phyloP scores from a whole-genome alignment of 2,797 vertebrate species.

The Huso huso region DNA sequence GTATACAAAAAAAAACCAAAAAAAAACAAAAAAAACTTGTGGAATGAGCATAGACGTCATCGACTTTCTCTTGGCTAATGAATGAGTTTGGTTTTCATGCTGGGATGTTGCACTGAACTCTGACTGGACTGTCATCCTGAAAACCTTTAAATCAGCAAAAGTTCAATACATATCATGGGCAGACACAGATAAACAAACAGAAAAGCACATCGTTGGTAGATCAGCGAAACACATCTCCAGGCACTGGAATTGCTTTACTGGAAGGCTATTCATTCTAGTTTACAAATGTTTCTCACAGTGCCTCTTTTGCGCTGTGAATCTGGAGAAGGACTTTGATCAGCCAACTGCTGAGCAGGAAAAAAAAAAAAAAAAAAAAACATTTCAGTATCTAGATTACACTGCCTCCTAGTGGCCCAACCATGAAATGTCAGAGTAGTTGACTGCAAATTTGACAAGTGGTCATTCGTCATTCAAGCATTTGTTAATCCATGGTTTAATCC shows the following conservation, averaged over 20 bases:
- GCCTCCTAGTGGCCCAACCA: background rate
- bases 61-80: background rate
- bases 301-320: background rate
- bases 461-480: too few species aligned
- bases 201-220: background rate
- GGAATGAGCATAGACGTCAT: background rate
- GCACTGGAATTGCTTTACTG: background rate
- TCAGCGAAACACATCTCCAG: background rate
- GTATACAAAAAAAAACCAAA: background rate
- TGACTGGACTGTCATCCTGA: background rate
- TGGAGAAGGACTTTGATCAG: background rate
- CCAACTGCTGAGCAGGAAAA: background rate
- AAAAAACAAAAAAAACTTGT: background rate
- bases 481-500: too few species aligned
- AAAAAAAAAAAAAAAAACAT: background rate
- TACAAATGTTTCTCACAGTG: background rate
- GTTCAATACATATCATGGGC: background rate
- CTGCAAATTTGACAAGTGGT: too few species aligned
- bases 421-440: background rate
- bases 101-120: background rate
- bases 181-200: background rate
- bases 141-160: background rate
- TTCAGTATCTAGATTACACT: background rate
- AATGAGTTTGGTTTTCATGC: background rate
- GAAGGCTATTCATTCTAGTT: background rate